A percentile compares a stretch with the other conserved stretches of the same genome.
These are phyloP conservation scores for Bradypodion pumilum DNA, from an alignment of 2,797 vertebrate genomes.

Conservation along the genomic window DNA sequence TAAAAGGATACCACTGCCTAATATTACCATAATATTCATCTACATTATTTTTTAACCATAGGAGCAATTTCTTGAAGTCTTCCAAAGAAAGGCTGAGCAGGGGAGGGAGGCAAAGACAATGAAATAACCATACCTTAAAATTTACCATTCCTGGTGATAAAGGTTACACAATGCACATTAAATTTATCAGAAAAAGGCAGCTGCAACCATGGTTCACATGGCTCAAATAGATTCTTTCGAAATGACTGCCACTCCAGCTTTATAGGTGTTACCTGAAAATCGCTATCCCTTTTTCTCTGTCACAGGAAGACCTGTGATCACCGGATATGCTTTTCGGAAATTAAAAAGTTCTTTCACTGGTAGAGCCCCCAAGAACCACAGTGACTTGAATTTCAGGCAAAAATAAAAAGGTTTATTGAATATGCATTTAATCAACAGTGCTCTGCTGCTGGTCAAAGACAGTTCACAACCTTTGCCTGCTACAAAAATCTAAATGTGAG, in stretches of 20 bases:
- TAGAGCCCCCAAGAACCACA: too few relatives aligned
- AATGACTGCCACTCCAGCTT: constrained; percentile 56
- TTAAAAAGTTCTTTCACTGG: too few relatives aligned
- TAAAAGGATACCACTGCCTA: constrained; percentile 47
- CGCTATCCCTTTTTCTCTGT: too few relatives aligned
- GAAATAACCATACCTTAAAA: constrained; percentile 59
- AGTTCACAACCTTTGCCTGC: too few relatives aligned
- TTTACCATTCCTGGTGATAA: constrained; percentile 49
- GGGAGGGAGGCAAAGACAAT: constrained; percentile 18
- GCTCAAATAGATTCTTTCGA: constrained; percentile 65
- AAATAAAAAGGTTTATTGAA: too few relatives aligned
- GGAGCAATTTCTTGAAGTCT: constrained; percentile 55
- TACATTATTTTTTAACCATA: constrained; percentile 58
- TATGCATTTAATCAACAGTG: too few relatives aligned
- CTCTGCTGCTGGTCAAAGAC: too few relatives aligned
- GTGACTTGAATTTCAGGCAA: too few relatives aligned
- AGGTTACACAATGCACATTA: constrained; percentile 46
- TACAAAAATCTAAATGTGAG: too few relatives aligned
- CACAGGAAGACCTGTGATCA: too few relatives aligned
- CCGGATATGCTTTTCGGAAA: too few relatives aligned
- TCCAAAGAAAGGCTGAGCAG: constrained; percentile 42
- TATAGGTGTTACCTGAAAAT: too few relatives aligned
- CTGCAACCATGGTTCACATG: constrained; percentile 43
- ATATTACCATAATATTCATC: constrained; percentile 49
- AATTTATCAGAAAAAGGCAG: constrained; percentile 64